These are phyloP conservation scores for Nipponia nippon DNA, from an alignment of 2,113 vertebrate species.

Conservation along the genomic window DNA sequence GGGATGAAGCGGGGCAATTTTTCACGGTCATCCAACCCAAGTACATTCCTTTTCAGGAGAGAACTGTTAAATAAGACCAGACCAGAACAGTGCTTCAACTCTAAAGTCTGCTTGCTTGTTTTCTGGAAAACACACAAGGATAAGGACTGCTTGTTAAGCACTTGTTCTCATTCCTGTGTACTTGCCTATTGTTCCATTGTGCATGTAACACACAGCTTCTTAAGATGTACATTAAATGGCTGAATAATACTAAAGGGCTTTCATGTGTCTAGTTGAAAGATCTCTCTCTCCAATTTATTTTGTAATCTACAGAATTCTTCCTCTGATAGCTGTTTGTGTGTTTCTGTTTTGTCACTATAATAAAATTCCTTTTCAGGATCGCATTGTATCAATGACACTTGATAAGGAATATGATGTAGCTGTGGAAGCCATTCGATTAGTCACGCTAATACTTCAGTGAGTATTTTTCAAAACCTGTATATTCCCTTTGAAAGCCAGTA, in stretches of 20 bases:
- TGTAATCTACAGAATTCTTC: neutral
- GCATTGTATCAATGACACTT: conserved; percentile 98
- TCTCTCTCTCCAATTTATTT: neutral
- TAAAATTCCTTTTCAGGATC: conserved; percentile 80
- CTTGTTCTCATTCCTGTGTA: neutral
- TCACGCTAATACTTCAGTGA: conserved; percentile 98
- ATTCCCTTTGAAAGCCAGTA: neutral
- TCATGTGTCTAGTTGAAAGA: neutral
- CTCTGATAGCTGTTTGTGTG: neutral
- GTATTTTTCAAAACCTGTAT: conserved; percentile 58
- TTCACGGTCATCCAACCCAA: neutral
- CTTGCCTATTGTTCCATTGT: neutral
- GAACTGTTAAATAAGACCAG: neutral
- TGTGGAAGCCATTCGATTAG: conserved; percentile 96
- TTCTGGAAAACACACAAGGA: neutral
- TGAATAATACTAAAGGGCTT: neutral
- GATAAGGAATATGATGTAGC: conserved; percentile 99
- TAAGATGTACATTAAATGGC: neutral
- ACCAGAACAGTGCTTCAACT: neutral
- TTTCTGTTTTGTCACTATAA: neutral
- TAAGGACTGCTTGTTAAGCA: neutral
- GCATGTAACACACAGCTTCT: neutral
- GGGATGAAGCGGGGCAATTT: neutral
- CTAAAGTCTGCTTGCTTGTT: neutral
- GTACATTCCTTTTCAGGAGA: neutral